A percentile compares a stretch with the other conserved stretches of the same genome.
Conservation (phyloP, 1,140 invertebrate species). For the Notospermus geniculatus region DNA sequence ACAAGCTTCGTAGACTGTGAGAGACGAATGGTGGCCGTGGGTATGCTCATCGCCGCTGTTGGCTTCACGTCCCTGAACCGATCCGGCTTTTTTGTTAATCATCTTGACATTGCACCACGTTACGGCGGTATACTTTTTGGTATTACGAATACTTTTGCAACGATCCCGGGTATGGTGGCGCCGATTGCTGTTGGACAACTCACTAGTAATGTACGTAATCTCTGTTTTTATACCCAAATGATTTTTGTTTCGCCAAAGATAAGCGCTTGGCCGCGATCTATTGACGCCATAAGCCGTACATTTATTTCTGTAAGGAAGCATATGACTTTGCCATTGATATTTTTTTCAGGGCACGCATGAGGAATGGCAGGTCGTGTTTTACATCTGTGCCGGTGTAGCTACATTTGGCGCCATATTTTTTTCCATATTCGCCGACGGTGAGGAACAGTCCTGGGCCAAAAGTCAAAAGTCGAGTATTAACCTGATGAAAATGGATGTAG, state of each 20-base stretch:
- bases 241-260: no score
- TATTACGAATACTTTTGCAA: conserved; percentile 52
- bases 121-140: conserved; percentile 70
- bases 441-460: conserved; percentile 46
- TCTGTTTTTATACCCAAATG: neutral
- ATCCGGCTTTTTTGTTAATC: conserved; percentile 81
- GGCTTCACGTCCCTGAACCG: conserved; percentile 35
- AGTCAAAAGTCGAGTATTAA: no score
- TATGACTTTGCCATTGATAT: no score
- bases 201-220: conserved; percentile 42
- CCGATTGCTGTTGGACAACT: conserved; percentile 47
- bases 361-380: conserved; percentile 52
- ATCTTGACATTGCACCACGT: conserved; percentile 84
- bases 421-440: conserved; percentile 45
- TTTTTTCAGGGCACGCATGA: conserved; percentile 28
- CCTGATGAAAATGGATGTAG: no score
- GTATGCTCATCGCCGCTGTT: conserved; percentile 34
- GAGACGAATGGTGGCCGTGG: conserved; percentile 35
- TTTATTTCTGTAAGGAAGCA: no score
- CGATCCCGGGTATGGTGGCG: conserved; percentile 51
- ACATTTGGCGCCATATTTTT: conserved; percentile 46
- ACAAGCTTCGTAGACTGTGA: conserved; percentile 27
- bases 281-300: no score
- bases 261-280: no score
- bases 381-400: conserved; percentile 45